phyloP scores from a whole-genome alignment of 2,888 invertebrate genomes.

The Scaptomyza polygonia region DNA sequence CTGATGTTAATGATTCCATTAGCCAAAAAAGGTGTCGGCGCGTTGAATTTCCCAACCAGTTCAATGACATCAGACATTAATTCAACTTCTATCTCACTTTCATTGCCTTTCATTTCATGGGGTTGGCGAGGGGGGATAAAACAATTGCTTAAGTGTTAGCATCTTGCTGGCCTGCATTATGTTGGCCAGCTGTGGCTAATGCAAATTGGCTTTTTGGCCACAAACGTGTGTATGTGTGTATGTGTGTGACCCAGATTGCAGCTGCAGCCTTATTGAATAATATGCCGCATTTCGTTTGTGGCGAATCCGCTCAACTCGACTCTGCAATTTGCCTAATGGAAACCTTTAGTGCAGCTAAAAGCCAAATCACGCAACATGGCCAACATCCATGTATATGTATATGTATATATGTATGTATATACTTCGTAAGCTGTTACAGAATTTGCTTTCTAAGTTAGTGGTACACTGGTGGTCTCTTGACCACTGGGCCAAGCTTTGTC shows the following conservation, averaged over 20 bases:
- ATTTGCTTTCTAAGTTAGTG: conserved; percentile 53
- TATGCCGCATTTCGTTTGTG: conserved; percentile 59
- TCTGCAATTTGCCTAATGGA: conserved; percentile 75
- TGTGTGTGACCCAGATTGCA: conserved; percentile 52
- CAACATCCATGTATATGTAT: conserved; percentile 11
- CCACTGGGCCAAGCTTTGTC: conserved; percentile 16
- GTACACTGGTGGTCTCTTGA: conserved; percentile 39
- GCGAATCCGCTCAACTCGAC: conserved; percentile 30
- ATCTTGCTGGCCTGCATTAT: conserved; percentile 25
- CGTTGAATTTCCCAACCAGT: conserved; percentile 65
- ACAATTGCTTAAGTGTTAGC: conserved; percentile 21
- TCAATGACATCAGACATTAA: conserved; percentile 61
- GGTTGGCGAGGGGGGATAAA: no score
- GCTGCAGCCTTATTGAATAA: conserved; percentile 67
- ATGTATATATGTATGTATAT: neutral
- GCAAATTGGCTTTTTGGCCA: conserved; percentile 43
- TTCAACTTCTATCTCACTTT: neutral
- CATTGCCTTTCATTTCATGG: no score
- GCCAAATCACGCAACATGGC: conserved; percentile 67
- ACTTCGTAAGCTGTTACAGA: neutral
- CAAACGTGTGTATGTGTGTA: neutral
- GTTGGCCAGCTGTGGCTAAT: conserved; percentile 35
- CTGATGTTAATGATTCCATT: conserved; percentile 72
- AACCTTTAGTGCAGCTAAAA: conserved; percentile 39
- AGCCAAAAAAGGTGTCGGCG: conserved; percentile 70